Base-by-base conservation (phyloP, 2,888 invertebrate species). In the Abrostola triplasia region DNA sequence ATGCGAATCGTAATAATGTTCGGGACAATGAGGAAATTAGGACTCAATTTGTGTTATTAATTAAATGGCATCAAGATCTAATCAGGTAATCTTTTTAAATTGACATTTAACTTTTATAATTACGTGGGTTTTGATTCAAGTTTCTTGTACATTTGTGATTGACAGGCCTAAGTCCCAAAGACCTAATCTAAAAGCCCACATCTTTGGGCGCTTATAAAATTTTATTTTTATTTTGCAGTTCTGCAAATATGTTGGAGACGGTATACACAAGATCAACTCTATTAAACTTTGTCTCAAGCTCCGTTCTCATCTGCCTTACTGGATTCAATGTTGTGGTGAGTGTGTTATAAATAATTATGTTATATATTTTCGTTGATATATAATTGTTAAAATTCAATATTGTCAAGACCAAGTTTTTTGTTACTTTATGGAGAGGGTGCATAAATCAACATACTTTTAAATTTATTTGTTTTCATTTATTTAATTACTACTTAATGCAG, bases 261-360 rank as follows among this genome's bases (percentile, higher is more conserved):
- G 74, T 90, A 1, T 90, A 85, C 62, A 77, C 88, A 0, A 87
- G 85, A 61, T 84, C 89, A 0, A 89, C 83, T 0, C 76, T 92
- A n/a, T 71, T 77, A 36, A 89, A 90, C 66, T 90, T 90, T 54
- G 52, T 89, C 7, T 78, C 84, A 1, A 90, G 91, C 64, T 91
- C 91, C 0, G 36, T 87, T 0, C 64, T 89, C 8, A 88, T 91
- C 50, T 92, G 91, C 57, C 81, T 92, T 0, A 86, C 90, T 36
- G 89, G 91, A 58, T 92, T 91, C 57, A 89, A 90, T 66, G 87
- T 88, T 42, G 77, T 85, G 81, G 91, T 91, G 83, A 62, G 47
- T 64, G 50, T 42, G 41, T 35, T 9, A 47, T 49, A n/a, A 5
- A 36, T n/a, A 1, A 36, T 37, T 5, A 6, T n/a, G n/a, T n/a